These are phyloP conservation scores for Apis laboriosa DNA, from an alignment of 1,140 invertebrate genomes.

Conservation along the genomic window DNA sequence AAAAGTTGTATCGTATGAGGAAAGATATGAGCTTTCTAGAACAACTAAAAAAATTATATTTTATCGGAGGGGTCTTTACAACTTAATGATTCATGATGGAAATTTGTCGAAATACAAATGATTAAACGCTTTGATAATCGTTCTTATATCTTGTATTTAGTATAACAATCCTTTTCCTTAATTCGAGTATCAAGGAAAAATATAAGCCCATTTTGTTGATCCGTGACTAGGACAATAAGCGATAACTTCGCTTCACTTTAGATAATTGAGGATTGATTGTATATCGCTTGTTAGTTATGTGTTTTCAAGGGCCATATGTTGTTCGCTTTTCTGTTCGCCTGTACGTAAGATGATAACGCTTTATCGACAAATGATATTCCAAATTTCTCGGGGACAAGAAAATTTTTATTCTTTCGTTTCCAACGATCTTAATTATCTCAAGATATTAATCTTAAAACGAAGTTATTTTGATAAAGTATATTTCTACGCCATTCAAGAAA, in stretches of 20 bases:
- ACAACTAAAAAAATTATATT: background rate
- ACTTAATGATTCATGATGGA: background rate
- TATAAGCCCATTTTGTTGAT: background rate
- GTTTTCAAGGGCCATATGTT: slow-evolving; percentile 43
- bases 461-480: background rate
- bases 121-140: background rate
- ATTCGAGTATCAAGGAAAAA: background rate
- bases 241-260: slow-evolving; percentile 27
- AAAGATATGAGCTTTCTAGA: background rate
- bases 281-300: slow-evolving; percentile 18
- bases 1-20: background rate
- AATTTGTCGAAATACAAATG: background rate
- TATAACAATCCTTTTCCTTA: background rate
- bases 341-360: slow-evolving; percentile 24
- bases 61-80: background rate
- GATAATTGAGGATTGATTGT: slow-evolving; percentile 30
- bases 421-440: background rate
- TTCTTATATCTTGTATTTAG: too few relatives aligned
- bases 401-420: background rate
- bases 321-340: background rate
- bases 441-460: background rate
- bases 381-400: slow-evolving; percentile 1
- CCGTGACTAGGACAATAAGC: slow-evolving; percentile 35
- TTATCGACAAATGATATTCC: slow-evolving; percentile 28
- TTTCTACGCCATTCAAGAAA: background rate